Evolutionary conservation across 2,888 invertebrate species (phyloP), one percentile per base, ranked within the genome.

Genomic region (Iphiclides podalirius): DNA sequence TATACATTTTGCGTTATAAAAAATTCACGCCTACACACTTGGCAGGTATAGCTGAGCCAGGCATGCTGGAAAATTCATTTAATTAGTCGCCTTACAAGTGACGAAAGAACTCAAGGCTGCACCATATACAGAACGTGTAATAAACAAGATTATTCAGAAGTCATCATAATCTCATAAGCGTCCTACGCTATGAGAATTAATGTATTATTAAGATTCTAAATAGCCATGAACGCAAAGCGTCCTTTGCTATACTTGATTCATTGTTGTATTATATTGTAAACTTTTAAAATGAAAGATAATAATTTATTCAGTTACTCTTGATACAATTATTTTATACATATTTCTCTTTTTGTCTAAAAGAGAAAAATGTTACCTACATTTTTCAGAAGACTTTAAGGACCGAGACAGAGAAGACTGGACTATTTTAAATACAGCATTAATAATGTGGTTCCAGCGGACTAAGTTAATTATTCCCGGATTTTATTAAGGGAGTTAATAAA

Each of bases 11-110:
- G 40, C 28, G 11, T 31, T 1, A 31, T 45, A 17, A 15, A 39
- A 17, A 28, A 41, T 47, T n/a, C 49, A 49, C 80, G 66, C 84
- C 83, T 74, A 85, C 85, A 84, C 84, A 36, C n/a, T n/a, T n/a
- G n/a, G n/a, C n/a, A n/a, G n/a, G n/a, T n/a, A n/a, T n/a, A 54
- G 60, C 64, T 72, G 31, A 33, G 17, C 11, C 17, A 26, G 12
- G 12, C 26, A 28, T 8, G 20, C 36, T 13, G 46, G 33, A 85
- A 85, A 86, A 84, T 67, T 82, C 70, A 80, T 75, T 78, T 82
- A 84, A 86, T 84, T 82, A 85, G 76, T 72, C 74, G 64, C 84
- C 82, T 67, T 83, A 81, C 82, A 72, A 60, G 79, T 75, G 64
- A 72, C 65, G 67, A 70, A 68, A 77, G 73, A 79, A 74, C 73